Conservation (phyloP, 2,888 invertebrate genomes). For the Cryptocheilus praepositus region DNA sequence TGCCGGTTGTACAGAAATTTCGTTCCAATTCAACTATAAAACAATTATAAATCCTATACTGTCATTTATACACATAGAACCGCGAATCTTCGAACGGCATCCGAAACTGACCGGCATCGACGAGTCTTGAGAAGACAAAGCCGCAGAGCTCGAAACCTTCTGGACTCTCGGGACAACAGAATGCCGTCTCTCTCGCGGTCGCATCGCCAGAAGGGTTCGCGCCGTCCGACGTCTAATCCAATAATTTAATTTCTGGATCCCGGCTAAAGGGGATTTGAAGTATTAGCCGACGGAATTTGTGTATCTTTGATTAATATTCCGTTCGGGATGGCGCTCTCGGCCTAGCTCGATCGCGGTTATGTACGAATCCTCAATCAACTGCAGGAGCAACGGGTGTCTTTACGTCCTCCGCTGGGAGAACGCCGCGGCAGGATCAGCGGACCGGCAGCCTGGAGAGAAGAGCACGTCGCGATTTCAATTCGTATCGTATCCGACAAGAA, state of each 20-base stretch:
- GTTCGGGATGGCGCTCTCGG: slow-evolving; percentile 63
- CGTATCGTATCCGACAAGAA: slow-evolving; percentile 38
- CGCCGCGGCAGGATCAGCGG: slow-evolving; percentile 33
- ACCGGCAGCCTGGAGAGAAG: slow-evolving; percentile 19
- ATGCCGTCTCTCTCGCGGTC: slow-evolving; percentile 3
- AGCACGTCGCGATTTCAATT: slow-evolving; percentile 38
- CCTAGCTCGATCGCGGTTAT: slow-evolving; percentile 69
- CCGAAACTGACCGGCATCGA: too few relatives aligned
- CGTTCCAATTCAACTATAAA: too few relatives aligned
- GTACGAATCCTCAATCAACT: slow-evolving; percentile 72
- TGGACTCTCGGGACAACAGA: background rate
- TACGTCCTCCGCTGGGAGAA: slow-evolving; percentile 36
- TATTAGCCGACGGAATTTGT: slow-evolving; percentile 74
- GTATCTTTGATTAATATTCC: slow-evolving; percentile 75
- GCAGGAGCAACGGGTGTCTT: slow-evolving; percentile 54
- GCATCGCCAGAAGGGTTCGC: slow-evolving; percentile 53
- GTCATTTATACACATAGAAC: too few relatives aligned
- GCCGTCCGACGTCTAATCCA: slow-evolving; percentile 70
- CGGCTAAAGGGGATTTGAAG: slow-evolving; percentile 74
- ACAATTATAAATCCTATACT: too few relatives aligned
- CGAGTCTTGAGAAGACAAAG: background rate
- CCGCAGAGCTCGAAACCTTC: background rate
- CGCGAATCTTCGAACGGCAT: too few relatives aligned
- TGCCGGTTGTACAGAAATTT: too few relatives aligned
- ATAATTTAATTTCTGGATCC: slow-evolving; percentile 74